Conservation (phyloP, 2,888 invertebrate species). For the Eustalomyia histrio region DNA sequence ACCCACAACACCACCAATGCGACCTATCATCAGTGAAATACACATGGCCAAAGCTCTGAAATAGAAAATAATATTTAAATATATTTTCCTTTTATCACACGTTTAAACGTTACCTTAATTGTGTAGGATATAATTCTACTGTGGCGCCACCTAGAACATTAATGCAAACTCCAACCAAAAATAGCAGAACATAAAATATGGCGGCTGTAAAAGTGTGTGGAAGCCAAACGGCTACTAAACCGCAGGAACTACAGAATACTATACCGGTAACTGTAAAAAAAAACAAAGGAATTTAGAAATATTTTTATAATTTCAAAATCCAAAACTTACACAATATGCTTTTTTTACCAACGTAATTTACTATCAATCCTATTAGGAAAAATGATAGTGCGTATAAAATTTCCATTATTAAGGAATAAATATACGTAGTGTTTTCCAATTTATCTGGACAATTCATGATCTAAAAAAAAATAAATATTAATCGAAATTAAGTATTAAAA, state of each 20-base stretch:
- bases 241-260: slow-evolving; percentile 69
- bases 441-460: slow-evolving; percentile 68
- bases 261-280: slow-evolving; percentile 67
- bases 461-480: slow-evolving; percentile 53
- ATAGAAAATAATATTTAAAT: slow-evolving; percentile 7
- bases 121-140: slow-evolving; percentile 76
- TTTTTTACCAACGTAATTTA: slow-evolving; percentile 73
- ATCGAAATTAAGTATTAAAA: background rate
- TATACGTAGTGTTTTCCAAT: slow-evolving; percentile 71
- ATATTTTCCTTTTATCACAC: too few species aligned
- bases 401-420: slow-evolving; percentile 72
- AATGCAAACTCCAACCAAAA: slow-evolving; percentile 70
- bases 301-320: too few species aligned
- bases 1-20: slow-evolving; percentile 80
- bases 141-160: slow-evolving; percentile 74
- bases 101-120: slow-evolving; percentile 73
- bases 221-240: slow-evolving; percentile 69
- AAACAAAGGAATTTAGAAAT: background rate
- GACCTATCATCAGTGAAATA: slow-evolving; percentile 81
- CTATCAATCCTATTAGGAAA: slow-evolving; percentile 72
- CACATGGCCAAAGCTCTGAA: slow-evolving; percentile 81
- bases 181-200: slow-evolving; percentile 71
- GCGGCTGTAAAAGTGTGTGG: slow-evolving; percentile 68
- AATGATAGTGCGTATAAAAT: slow-evolving; percentile 71
- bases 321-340: slow-evolving; percentile 71